Conservation (phyloP, 2,888 invertebrate species). For the Leptothorax acervorum region DNA sequence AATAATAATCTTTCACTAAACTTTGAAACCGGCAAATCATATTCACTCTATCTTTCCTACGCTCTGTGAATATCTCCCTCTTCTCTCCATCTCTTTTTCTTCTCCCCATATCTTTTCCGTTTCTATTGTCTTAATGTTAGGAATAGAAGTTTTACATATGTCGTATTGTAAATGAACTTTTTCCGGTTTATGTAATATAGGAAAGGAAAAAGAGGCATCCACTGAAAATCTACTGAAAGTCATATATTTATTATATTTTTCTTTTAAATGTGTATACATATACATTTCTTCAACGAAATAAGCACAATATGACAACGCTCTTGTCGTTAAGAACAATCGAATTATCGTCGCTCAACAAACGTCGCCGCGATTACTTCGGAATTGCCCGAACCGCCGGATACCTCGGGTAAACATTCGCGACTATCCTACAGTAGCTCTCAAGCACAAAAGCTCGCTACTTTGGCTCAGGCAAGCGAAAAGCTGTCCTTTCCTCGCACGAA, state of each 20-base stretch:
- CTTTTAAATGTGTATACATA: not conserved
- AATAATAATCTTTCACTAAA: constrained; percentile 43
- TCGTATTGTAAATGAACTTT: constrained; percentile 33
- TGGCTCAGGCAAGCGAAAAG: constrained; percentile 32
- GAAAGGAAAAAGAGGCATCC: no score
- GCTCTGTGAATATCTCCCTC: not conserved
- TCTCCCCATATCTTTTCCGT: constrained; percentile 18
- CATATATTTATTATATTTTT: no score
- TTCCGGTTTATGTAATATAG: not conserved
- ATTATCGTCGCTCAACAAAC: constrained; percentile 35
- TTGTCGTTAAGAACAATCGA: constrained; percentile 28
- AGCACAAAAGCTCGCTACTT: constrained; percentile 55
- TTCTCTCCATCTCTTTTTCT: not conserved
- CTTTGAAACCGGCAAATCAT: constrained; percentile 72
- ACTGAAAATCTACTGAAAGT: no score
- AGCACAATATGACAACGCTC: not conserved
- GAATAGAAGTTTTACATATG: constrained; percentile 49
- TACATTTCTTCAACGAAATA: constrained; percentile 29
- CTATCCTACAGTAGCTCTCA: constrained; percentile 33
- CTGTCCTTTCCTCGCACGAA: constrained; percentile 22
- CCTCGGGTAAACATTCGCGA: constrained; percentile 36
- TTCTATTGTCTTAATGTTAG: constrained; percentile 48
- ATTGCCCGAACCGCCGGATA: constrained; percentile 17
- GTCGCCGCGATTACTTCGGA: constrained; percentile 8
- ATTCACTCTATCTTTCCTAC: constrained; percentile 53